Base-by-base conservation (phyloP, 2,113 vertebrate species). In the Mormoops blainvillei region DNA sequence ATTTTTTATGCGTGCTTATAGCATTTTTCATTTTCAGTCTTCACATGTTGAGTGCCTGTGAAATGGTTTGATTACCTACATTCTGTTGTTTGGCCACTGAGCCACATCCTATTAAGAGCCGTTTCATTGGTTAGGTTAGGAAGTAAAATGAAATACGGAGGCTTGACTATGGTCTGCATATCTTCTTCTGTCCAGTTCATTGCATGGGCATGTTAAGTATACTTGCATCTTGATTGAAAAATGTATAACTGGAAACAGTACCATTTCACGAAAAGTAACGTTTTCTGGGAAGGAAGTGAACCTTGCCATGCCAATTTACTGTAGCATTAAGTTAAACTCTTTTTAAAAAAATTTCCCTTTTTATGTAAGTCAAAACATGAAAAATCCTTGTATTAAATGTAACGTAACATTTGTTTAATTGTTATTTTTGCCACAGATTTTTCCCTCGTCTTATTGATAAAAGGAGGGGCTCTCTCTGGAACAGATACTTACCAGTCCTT, bases 401-500 rank as follows among this genome's bases (percentile, higher is more conserved):
- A 73, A 85, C 88, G 58, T 94, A 33, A 97, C 26, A 45, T 94
- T 58, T 92, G 16, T 58, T 63, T 38, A 48, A 67, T 87, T 89
- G 86, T 94, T 97, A 0, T 97, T 74, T 95, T 98, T 98, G 88
- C 98, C 78, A 89, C 98, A 99, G 99, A 99, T 97, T 99, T 99
- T 98, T 99, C 99, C 36, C 99, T 99, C 98, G 98, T 99, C 96
- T 98, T 99, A 82, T 97, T 99, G 90, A 99, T 99, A 91, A 99
- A 99, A 99, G 99, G 98, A 97, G 99, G 99, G 14, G 98, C 98
- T 81, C 97, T 99, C 20, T 99, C 99, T 71, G 98, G 98, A 93
- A 98, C 99, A 24, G 98, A 98, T 95, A 99, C 98, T 91, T 99
- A 99, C 97, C 99, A 99, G 97, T 98, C 99, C 14, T 98, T 99